These are phyloP conservation scores for Fulmarus glacialis DNA, from an alignment of 2,113 vertebrate genomes.

Conservation along the genomic window DNA sequence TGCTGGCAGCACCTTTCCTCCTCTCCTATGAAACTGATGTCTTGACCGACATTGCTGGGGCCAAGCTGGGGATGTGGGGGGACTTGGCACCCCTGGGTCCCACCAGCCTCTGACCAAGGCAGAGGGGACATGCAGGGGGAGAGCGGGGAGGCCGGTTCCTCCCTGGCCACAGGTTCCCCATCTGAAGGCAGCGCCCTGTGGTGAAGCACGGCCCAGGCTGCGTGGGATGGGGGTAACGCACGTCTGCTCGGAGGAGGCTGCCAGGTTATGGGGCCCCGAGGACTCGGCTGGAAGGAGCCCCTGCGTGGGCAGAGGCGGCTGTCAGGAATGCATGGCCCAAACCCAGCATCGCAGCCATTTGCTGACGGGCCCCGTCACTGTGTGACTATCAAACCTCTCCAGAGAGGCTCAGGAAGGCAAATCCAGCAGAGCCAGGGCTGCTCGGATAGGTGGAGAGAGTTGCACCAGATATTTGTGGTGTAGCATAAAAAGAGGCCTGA, in stretches of 20 bases:
- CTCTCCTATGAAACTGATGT: neutral
- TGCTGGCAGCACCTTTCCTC: neutral
- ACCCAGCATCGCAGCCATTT: neutral
- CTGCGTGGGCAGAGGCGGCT: neutral
- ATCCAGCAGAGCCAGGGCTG: neutral
- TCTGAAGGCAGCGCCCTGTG: neutral
- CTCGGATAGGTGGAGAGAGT: neutral
- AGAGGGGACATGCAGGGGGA: rapidly evolving
- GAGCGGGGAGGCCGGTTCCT: neutral
- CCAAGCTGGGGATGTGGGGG: neutral
- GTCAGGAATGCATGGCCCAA: neutral
- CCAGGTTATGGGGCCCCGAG: neutral
- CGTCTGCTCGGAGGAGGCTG: neutral
- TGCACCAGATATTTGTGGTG: neutral
- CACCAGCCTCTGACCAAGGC: neutral
- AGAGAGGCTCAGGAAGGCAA: neutral
- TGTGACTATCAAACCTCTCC: neutral
- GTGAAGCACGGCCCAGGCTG: neutral
- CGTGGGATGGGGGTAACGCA: neutral
- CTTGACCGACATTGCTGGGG: neutral
- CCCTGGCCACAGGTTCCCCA: neutral
- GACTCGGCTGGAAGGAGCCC: neutral
- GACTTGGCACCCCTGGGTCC: neutral
- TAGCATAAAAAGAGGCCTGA: neutral
- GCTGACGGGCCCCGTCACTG: neutral